Conservation (phyloP, 2,888 invertebrate species). For the Diogma glabrata region DNA sequence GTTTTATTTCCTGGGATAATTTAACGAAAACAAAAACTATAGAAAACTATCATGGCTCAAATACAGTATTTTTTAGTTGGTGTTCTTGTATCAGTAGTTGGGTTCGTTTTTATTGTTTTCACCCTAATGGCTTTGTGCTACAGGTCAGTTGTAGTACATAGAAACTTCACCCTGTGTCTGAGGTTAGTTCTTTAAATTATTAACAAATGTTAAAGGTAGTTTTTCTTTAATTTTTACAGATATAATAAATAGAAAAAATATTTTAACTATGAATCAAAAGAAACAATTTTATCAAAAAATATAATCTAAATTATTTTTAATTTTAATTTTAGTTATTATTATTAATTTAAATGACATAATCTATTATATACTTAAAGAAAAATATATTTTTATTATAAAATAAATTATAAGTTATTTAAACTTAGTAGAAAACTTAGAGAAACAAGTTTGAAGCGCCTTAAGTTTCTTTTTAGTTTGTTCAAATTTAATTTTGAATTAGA, state of each 20-base stretch:
- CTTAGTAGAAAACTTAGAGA: no score
- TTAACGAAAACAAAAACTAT: constrained; percentile 37
- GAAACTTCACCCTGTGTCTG: constrained; percentile 97
- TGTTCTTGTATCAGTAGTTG: constrained; percentile 97
- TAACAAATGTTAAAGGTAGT: constrained; percentile 19
- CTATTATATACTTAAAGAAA: no score
- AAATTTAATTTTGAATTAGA: no score
- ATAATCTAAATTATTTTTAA: no score
- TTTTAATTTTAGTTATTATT: no score
- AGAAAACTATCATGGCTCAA: constrained; percentile 96
- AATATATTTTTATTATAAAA: no score
- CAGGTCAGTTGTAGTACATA: constrained; percentile 98
- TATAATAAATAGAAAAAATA: constrained; percentile 4
- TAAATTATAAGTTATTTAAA: no score
- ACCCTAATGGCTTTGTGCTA: constrained; percentile 98
- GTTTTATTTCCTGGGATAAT: no score
- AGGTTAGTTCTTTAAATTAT: constrained; percentile 73
- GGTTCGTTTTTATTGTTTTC: constrained; percentile 97
- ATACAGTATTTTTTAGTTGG: constrained; percentile 95
- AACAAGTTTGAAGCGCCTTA: no score
- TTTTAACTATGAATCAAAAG: neutral
- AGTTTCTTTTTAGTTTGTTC: no score
- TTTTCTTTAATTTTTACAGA: constrained; percentile 24
- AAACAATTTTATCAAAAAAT: neutral
- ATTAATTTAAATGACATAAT: no score